phyloP scores from a whole-genome alignment of 1,140 invertebrate species.

The Brachionus rubens region DNA sequence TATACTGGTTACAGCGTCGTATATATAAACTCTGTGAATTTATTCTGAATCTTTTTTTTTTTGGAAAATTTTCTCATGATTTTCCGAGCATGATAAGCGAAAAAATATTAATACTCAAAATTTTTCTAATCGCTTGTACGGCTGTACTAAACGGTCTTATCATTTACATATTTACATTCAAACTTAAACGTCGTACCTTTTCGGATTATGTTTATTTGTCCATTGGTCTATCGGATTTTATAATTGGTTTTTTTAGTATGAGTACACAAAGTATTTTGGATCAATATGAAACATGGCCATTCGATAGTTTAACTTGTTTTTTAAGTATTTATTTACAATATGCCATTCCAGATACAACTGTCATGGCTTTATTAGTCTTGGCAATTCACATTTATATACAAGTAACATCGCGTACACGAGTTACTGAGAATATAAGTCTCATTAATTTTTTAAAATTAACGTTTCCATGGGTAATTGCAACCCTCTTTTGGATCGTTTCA shows the following conservation, averaged over 20 bases:
- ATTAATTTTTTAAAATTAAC: not conserved
- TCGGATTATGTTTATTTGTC: constrained; percentile 22
- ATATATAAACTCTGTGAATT: no score
- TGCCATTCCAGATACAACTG: constrained; percentile 41
- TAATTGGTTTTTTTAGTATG: constrained; percentile 30
- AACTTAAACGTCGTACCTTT: not conserved
- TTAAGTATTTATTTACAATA: constrained; percentile 42
- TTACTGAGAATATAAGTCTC: not conserved
- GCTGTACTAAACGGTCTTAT: not conserved
- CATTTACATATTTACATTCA: not conserved
- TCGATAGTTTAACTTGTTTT: constrained; percentile 10
- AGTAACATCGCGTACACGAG: not conserved
- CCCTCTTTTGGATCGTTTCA: constrained; percentile 14
- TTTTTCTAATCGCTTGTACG: not conserved
- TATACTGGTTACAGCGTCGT: no score
- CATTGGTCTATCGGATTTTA: constrained; percentile 30
- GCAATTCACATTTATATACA: constrained; percentile 30
- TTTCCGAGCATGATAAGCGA: not conserved
- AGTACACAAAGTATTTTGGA: constrained; percentile 40
- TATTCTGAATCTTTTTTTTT: no score
- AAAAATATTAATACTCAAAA: constrained; percentile 8
- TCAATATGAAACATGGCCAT: constrained; percentile 20
- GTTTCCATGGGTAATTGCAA: constrained; percentile 19
- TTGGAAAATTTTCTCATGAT: no score
- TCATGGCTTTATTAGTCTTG: constrained; percentile 11